These are phyloP conservation scores for Amphimedon queenslandica DNA, from an alignment of 37 sponge, comb jelly and placozoan genomes.

Conservation along the genomic window DNA sequence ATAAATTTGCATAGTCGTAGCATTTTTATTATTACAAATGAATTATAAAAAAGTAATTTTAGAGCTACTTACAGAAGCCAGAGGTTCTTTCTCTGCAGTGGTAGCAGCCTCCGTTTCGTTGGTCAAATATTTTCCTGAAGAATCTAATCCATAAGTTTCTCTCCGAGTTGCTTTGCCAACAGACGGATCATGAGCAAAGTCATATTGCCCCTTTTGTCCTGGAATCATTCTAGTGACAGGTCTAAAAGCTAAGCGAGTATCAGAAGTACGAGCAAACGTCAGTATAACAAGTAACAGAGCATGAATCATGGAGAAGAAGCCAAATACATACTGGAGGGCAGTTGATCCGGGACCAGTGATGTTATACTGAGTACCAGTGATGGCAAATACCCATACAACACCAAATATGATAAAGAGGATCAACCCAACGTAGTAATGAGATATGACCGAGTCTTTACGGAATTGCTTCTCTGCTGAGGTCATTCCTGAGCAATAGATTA, in stretches of 20 bases:
- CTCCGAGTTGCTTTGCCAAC: background rate
- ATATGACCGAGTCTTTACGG: background rate
- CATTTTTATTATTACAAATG: too few relatives aligned
- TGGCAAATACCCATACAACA: slow-evolving; percentile 1
- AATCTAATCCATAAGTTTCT: background rate
- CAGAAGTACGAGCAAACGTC: background rate
- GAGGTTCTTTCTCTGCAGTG: background rate
- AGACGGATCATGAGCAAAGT: background rate
- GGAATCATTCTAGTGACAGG: background rate
- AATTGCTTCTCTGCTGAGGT: background rate
- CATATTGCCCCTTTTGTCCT: background rate
- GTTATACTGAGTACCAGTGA: background rate
- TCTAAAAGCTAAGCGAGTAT: background rate
- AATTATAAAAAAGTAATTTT: too few relatives aligned
- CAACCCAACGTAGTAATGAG: background rate
- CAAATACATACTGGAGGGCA: background rate
- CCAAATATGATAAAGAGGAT: background rate
- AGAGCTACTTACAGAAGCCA: background rate
- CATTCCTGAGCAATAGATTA: background rate
- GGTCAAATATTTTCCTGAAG: background rate
- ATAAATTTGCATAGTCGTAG: too few relatives aligned
- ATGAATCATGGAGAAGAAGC: background rate
- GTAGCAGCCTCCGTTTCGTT: too few relatives aligned
- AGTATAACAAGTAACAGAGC: background rate
- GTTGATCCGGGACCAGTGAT: background rate